phyloP scores from a whole-genome alignment of 37 sponge, comb jelly and placozoan species.

The Eunapius fragilis region DNA sequence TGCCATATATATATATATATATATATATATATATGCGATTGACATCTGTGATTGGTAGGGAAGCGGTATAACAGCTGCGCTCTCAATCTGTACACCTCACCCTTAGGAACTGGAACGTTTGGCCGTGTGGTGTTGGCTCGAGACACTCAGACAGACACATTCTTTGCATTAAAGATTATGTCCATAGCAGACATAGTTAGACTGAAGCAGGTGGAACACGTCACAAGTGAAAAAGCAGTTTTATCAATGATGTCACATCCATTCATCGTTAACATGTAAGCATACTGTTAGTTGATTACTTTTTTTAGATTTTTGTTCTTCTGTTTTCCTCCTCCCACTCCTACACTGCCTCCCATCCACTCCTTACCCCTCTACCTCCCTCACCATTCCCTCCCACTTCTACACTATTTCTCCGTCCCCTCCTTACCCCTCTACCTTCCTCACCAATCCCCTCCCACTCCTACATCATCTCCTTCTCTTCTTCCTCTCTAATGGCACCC shows the following conservation, averaged over 20 bases:
- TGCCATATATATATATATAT: too few relatives aligned
- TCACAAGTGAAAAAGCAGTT: constrained; percentile 87
- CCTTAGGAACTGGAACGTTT: constrained; percentile 93
- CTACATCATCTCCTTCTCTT: not conserved
- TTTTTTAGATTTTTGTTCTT: not conserved
- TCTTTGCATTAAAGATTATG: constrained; percentile 93
- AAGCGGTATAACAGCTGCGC: not conserved
- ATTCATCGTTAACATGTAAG: constrained; percentile 95
- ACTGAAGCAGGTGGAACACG: constrained; percentile 91
- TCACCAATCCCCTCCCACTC: not conserved
- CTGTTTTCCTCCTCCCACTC: not conserved
- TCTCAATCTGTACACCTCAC: not conserved
- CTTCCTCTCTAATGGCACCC: too few relatives aligned
- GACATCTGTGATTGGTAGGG: not conserved
- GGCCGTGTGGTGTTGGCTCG: constrained; percentile 85
- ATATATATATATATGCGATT: too few relatives aligned
- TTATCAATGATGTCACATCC: constrained; percentile 78
- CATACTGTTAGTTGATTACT: not conserved
- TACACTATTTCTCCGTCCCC: not conserved
- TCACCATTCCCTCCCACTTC: not conserved
- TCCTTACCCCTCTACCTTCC: not conserved
- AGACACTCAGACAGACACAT: constrained; percentile 61
- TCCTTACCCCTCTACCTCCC: not conserved
- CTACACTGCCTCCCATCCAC: not conserved
- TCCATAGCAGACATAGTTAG: constrained; percentile 86